Evolutionary conservation across 1,140 invertebrate species (phyloP), one percentile per base, ranked within the genome.

Genomic region (Lasaia peninsularis): DNA sequence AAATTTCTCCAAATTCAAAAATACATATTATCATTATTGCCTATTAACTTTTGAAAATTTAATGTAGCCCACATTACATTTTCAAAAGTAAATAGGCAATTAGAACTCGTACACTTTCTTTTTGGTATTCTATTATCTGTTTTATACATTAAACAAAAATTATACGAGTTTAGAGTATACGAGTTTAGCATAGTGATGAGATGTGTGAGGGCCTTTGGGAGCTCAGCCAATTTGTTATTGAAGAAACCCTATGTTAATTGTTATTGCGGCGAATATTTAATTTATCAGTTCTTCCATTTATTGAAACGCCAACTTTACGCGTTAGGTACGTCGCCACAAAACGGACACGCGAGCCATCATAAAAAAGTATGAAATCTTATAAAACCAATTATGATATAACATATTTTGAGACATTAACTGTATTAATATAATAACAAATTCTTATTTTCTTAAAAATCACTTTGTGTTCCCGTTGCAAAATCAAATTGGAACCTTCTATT

Each of bases 221-320:
- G 40, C 40, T 44, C 18, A 44, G 34, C 52, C 34, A n/a, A 40
- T n/a, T 40, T 28, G 52, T 44, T 55, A 35, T 37, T 40, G 14
- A 14, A 10, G 9, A 44, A 44, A 44, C 37, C 16, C 18, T 37
- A 37, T 55, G 52, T 54, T 54, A 35, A 67, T 71, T 74, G 75
- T 78, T 74, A 73, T 75, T 69, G 60, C 68, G 65, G 63, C 70
- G 65, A 65, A 60, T 77, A 75, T 73, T 76, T 78, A 75, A 69
- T 77, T 81, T 75, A 63, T 73, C 70, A 70, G 80, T 81, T 86
- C 80, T 84, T 86, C 80, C 80, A 80, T 81, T 84, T 75, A 71
- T 74, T 78, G 73, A 75, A 44, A 20, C 21, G 21, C 33, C 16
- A 32, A 33, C 18, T 11, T 52, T 18, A 34, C 18, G 21, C 21